Percentiles rank a stretch among this genome's conserved stretches.
Conservation (phyloP, 2,797 vertebrate genomes). For the Poeciliopsis presidionis region DNA sequence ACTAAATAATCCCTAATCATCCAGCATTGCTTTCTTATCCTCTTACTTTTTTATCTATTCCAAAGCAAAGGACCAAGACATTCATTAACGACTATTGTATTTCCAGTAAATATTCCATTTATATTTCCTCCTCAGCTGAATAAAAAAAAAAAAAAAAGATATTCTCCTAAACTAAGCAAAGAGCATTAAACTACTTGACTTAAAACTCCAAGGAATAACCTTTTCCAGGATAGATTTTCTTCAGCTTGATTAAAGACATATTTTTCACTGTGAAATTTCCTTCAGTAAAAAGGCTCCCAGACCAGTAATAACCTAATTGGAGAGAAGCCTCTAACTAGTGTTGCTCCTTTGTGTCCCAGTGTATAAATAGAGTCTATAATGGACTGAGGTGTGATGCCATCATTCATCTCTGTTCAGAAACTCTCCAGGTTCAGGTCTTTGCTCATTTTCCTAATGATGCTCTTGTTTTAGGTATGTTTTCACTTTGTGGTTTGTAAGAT, state of each 20-base stretch:
- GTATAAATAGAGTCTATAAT: constrained; percentile 88
- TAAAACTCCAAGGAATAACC: constrained; percentile 12
- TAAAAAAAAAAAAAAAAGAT: not conserved
- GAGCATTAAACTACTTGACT: constrained; percentile 20
- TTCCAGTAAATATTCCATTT: constrained; percentile 2
- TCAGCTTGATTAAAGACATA: constrained; percentile 72
- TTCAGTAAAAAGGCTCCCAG: constrained; percentile 78
- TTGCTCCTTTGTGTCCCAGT: constrained; percentile 81
- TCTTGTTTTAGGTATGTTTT: constrained; percentile 86
- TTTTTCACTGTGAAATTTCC: constrained; percentile 70
- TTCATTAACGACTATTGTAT: not conserved
- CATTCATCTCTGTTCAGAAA: constrained; percentile 86
- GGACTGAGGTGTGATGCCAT: constrained; percentile 83
- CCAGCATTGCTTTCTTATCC: not conserved
- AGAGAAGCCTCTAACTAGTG: constrained; percentile 80
- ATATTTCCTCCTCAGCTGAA: not conserved
- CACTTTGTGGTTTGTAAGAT: constrained; percentile 83
- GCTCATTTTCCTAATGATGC: constrained; percentile 88
- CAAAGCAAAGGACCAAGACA: constrained; percentile 5
- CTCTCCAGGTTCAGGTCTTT: constrained; percentile 83
- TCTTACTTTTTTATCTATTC: constrained; percentile 7
- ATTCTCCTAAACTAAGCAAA: constrained; percentile 13
- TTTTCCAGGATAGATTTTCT: constrained; percentile 53
- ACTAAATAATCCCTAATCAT: not conserved
- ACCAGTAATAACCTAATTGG: constrained; percentile 85